These are phyloP conservation scores for Myotis planiceps DNA, from an alignment of 2,797 vertebrate species.

Conservation along the genomic window DNA sequence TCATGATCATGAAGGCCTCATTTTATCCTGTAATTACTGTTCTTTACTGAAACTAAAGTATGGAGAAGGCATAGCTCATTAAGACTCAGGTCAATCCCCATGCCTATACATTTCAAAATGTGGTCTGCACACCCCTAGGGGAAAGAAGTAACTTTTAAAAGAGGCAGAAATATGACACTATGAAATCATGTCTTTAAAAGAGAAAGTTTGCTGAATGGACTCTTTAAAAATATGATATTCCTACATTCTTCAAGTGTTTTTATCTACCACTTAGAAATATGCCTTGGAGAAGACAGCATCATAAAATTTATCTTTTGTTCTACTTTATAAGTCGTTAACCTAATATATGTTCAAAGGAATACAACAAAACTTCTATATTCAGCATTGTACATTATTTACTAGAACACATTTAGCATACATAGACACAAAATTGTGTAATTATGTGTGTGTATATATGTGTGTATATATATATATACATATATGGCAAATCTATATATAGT, in stretches of 20 bases:
- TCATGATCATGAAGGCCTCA: slow-evolving; percentile 67
- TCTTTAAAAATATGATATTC: slow-evolving; percentile 66
- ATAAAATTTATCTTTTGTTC: slow-evolving; percentile 55
- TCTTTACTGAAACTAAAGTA: slow-evolving; percentile 75
- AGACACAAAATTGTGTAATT: neutral
- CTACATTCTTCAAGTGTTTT: slow-evolving; percentile 72
- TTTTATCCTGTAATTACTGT: slow-evolving; percentile 76
- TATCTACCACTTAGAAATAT: slow-evolving; percentile 73
- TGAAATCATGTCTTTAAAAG: slow-evolving; percentile 24
- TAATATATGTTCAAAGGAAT: slow-evolving; percentile 56
- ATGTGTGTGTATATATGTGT: neutral
- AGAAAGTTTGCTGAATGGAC: neutral
- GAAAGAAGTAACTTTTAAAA: slow-evolving; percentile 39
- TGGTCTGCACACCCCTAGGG: slow-evolving; percentile 62
- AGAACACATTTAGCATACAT: neutral
- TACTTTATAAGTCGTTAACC: slow-evolving; percentile 70
- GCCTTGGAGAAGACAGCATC: slow-evolving; percentile 59
- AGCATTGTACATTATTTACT: neutral
- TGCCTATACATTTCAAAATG: slow-evolving; percentile 69
- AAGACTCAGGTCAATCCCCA: slow-evolving; percentile 44
- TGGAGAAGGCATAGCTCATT: slow-evolving; percentile 75
- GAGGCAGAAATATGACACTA: slow-evolving; percentile 60
- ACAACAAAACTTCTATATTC: neutral
- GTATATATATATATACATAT: neutral
- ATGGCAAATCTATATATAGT: neutral